A percentile compares a stretch with the other conserved stretches of the same genome.
phyloP scores from a whole-genome alignment of 2,113 vertebrate genomes.

The Heterotis niloticus region DNA sequence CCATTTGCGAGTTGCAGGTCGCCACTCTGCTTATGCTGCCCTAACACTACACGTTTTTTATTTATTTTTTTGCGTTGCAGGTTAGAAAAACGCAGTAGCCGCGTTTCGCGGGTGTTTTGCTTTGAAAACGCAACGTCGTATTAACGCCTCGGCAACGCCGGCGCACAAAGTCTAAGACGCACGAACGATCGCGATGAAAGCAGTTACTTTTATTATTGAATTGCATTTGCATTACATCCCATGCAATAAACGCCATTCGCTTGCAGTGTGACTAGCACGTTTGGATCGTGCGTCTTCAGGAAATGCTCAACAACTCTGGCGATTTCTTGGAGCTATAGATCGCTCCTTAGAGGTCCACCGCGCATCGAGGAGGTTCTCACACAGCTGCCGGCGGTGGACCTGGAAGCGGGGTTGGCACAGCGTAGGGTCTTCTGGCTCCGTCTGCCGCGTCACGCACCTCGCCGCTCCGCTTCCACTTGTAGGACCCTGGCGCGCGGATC shows the following conservation, averaged over 20 bases:
- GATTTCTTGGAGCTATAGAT: constrained; percentile 1
- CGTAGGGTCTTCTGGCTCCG: constrained; percentile 1
- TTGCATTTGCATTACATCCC: neutral
- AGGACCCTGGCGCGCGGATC: constrained; percentile 17
- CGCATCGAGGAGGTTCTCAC: constrained; percentile 3
- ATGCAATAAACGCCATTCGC: neutral
- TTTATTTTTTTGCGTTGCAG: too few relatives aligned
- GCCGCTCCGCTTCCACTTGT: constrained; percentile 19
- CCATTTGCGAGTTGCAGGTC: too few relatives aligned
- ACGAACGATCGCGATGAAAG: neutral
- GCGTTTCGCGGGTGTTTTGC: too few relatives aligned
- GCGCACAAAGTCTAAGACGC: neutral
- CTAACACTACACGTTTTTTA: too few relatives aligned
- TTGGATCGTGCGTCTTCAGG: neutral
- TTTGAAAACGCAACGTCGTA: too few relatives aligned
- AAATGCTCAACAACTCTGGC: neutral
- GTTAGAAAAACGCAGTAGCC: too few relatives aligned
- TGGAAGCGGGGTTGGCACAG: neutral
- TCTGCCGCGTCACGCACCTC: constrained; percentile 5
- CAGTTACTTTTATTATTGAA: neutral
- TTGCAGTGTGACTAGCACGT: neutral
- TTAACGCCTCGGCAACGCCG: too few relatives aligned
- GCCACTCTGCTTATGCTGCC: too few relatives aligned
- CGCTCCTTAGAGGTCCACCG: constrained; percentile 15
- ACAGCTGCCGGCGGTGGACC: neutral